Evolutionary conservation across 30 jellyfish, hydroid and myxozoan genomes (phyloP), one percentile per base, ranked within the genome.

Genomic region (Aurelia sp.): DNA sequence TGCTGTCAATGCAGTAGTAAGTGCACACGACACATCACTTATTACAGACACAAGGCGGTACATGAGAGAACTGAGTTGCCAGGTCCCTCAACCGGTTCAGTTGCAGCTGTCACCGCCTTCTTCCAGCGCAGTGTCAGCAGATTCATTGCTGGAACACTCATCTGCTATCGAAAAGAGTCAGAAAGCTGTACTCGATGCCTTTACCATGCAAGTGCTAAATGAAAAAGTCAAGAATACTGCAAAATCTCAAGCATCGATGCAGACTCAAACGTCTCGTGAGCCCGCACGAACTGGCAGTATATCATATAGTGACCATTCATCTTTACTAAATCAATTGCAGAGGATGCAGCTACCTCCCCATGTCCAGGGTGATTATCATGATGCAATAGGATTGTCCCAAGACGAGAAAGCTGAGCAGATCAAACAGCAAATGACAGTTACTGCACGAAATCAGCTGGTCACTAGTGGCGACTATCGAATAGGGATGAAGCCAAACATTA

Each of bases 191-290:
- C 20, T 64, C n/a, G 89, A 78, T 47, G 10, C 89, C 33, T 11
- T 78, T 37, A 23, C 89, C 17, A 16, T 78, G 79, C 89, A 78
- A 40, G 22, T 48, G 79, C 62, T 78, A 17, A 62, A 66, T 47
- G 61, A 63, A 19, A 81, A 78, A 12, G 59, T 64, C 16, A 74
- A 76, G 47, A 68, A 62, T 51, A 80, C 60, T 78, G 77, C 35
- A 16, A 78, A 63, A 41, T 40, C 73, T 33, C 86, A 76, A 22
- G 66, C 76, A 21, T 61, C 89, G 6, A 62, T 62, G 61, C 79
- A 78, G 9, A 59, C 89, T 7, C 80, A 62, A 18, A 62, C 89
- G n/a, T 41, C 79, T 58, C 13, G 16, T 30, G 77, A 63, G 47
- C 69, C 79, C 17, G 6, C 9, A 62, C 72, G 30, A 48, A 21